A percentile compares a stretch with the other conserved stretches of the same genome.
phyloP scores from a whole-genome alignment of 2,113 vertebrate species.

The Tragulus kanchil region DNA sequence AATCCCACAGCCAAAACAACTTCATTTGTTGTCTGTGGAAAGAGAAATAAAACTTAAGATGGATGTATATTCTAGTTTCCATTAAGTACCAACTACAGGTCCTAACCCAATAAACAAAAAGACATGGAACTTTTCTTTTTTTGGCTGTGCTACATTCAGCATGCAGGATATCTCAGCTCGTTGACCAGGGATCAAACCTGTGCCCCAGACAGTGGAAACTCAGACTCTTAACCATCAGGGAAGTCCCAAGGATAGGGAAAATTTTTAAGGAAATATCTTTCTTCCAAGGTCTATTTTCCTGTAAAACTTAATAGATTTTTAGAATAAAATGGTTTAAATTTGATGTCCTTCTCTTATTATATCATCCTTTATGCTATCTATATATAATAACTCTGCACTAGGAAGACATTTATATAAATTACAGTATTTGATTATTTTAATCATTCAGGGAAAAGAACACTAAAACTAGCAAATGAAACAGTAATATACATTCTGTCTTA shows the following conservation, averaged over 20 bases:
- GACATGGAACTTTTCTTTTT: neutral
- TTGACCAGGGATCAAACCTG: neutral
- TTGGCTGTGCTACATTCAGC: neutral
- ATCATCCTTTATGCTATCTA: slow-evolving; percentile 34
- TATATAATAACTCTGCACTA: slow-evolving; percentile 21
- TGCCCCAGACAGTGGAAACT: neutral
- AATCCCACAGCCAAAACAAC: slow-evolving; percentile 97
- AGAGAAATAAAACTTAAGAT: slow-evolving; percentile 65
- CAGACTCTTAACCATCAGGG: neutral
- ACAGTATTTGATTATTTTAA: slow-evolving; percentile 17
- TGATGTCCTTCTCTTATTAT: neutral
- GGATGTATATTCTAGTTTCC: neutral
- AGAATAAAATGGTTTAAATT: slow-evolving; percentile 46
- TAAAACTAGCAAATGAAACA: slow-evolving; percentile 14
- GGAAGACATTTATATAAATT: slow-evolving; percentile 24
- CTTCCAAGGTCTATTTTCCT: neutral
- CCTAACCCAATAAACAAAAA: slow-evolving; percentile 22
- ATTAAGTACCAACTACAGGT: neutral
- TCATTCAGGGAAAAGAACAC: slow-evolving; percentile 7
- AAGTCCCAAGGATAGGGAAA: neutral
- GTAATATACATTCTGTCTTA: neutral
- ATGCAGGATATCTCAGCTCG: neutral
- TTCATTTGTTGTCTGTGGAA: slow-evolving; percentile 93
- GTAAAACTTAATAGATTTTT: slow-evolving; percentile 13
- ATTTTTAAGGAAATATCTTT: slow-evolving; percentile 13